Conservation (phyloP, 2,888 invertebrate species). For the Trichopoda pennipes region DNA sequence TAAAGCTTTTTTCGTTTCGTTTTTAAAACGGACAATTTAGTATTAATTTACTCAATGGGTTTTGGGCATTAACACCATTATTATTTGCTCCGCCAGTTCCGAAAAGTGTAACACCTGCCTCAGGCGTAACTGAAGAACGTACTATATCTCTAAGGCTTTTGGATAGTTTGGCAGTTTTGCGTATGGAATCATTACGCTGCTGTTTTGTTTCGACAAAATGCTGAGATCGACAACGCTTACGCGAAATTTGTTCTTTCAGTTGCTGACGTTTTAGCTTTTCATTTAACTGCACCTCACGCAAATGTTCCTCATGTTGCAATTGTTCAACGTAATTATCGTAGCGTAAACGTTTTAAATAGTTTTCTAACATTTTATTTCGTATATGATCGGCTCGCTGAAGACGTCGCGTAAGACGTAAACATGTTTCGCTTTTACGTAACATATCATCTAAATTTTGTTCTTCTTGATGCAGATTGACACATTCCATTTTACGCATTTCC, state of each 20-base stretch:
- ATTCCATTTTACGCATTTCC: conserved; percentile 77
- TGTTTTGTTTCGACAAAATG: conserved; percentile 77
- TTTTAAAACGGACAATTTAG: conserved; percentile 56
- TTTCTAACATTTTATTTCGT: conserved; percentile 75
- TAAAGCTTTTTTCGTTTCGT: conserved; percentile 29
- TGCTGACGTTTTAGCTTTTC: conserved; percentile 76
- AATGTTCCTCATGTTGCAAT: conserved; percentile 79
- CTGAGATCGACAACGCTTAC: conserved; percentile 76
- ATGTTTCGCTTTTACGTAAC: conserved; percentile 77
- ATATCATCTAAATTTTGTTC: conserved; percentile 77
- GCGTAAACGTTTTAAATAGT: conserved; percentile 77
- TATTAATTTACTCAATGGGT: conserved; percentile 42
- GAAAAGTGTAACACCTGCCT: conserved; percentile 68
- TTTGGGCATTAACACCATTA: conserved; percentile 15
- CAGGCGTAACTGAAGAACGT: conserved; percentile 79
- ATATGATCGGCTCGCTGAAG: conserved; percentile 78
- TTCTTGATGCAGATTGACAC: conserved; percentile 77
- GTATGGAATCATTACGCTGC: conserved; percentile 75
- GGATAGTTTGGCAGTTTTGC: conserved; percentile 79
- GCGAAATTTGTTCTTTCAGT: conserved; percentile 76
- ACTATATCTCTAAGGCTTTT: conserved; percentile 80
- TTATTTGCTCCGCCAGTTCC: conserved; percentile 49
- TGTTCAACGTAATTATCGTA: conserved; percentile 79
- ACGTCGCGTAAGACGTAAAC: conserved; percentile 76
- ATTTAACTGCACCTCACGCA: conserved; percentile 75